Evolutionary conservation across 2,113 vertebrate genomes (phyloP), one percentile per base, ranked within the genome.

Genomic region (Corythaixoides concolor): DNA sequence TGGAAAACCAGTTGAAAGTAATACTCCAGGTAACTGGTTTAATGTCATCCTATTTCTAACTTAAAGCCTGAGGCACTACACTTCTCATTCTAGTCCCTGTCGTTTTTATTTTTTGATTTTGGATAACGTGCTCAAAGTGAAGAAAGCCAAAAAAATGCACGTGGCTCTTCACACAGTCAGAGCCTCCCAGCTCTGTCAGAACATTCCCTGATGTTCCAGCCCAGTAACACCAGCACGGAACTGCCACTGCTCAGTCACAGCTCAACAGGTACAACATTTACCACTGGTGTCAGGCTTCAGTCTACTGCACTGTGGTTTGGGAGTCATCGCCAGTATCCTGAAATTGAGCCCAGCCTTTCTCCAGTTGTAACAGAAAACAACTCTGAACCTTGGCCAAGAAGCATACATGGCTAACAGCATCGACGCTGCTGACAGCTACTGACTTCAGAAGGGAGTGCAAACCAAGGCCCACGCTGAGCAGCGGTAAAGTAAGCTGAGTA

Each of bases 141-240:
- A 37, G 37, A 9, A 30, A 53, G 37, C 21, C 35, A n/a, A 11
- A 69, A 41, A 17, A 41, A 17, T 1, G 0, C 45, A 11, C 1
- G 3, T 5, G 7, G 28, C 60, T 41, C 58, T 24, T 15, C 43
- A 32, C 32, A 23, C 0, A 0, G 41, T n/a, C 37, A 9, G 59
- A 20, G 72, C 66, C 47, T 16, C 45, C 0, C 77, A 55, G 59
- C 47, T 23, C 50, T 6, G 0, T 28, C 64, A 15, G 27, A 43
- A 59, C 78, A 4, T 8, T 37, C 24, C 6, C 23, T 10, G 49
- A 8, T 17, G 30, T 50, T 69, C 39, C 66, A 92, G 32, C 39
- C 52, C 67, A 18, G 13, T 12, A 45, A 45, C 53, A 14, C 30
- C 1, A 27, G 66, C 72, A 26, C 59, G 58, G 26, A 60, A 47